Base-by-base conservation (phyloP, 1,140 invertebrate genomes). In the Heliconius congener region DNA sequence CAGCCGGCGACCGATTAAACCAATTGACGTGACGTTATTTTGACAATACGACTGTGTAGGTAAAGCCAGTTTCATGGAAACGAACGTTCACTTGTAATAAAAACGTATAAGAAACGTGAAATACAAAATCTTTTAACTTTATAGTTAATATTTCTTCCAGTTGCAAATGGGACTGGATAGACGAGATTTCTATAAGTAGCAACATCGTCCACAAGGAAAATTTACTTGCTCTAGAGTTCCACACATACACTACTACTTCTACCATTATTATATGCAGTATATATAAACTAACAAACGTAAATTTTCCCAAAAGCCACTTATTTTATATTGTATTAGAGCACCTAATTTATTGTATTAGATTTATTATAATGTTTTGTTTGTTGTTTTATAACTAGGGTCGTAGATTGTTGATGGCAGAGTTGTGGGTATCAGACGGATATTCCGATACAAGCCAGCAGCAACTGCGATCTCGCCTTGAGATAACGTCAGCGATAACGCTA, bases 11-110 rank as follows among this genome's bases (percentile, higher is more conserved):
- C 88, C 89, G 89, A 94, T 94, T 94, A 93, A 87, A 89, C 87
- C 91, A 94, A 94, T 94, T 94, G 93, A 87, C 88, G 82, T 91
- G 88, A 92, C 86, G 91, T 91, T 93, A 91, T 94, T 93, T 94
- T 93, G 92, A 93, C 93, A 92, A 93, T 87, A 91, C 84, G 86
- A 86, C 85, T 83, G 79, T 82, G 73, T 76, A 23, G 23, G 23
- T 23, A 82, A 77, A 80, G 73, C 73, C 78, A 55, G 78, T 83
- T 81, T 84, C 77, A 77, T 78, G 83, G 83, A 86, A 85, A 81
- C 81, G 57, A 71, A 46, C 70, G 76, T 1, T n/a, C 37, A 72
- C 19, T 39, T 8, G 34, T 9, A 27, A 37, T 8, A 37, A 18
- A 1, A 42, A 50, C 8, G 16, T 9, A 50, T 73, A 50, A 16